Percentiles rank a stretch among this genome's conserved stretches.
These are phyloP conservation scores for Glossophaga mutica DNA, from an alignment of 2,797 vertebrate genomes.

Conservation along the genomic window DNA sequence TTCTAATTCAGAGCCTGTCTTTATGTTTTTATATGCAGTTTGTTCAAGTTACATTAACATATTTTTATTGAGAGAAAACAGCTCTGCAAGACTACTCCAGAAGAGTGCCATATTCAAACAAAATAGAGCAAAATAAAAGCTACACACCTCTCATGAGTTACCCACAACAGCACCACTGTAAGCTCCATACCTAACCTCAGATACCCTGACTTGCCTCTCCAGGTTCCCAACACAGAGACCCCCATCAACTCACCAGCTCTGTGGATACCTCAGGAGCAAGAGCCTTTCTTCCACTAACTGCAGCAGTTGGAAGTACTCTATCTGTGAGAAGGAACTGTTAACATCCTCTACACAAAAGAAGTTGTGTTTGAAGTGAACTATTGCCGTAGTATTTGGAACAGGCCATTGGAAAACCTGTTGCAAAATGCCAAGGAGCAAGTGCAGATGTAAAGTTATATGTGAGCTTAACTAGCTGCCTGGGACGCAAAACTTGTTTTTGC, in stretches of 20 bases:
- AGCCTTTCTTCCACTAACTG: background rate
- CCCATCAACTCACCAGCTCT: background rate
- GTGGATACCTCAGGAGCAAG: slow-evolving; percentile 11
- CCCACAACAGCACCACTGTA: background rate
- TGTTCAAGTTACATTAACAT: background rate
- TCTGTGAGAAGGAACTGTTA: slow-evolving; percentile 60
- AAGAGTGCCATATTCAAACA: background rate
- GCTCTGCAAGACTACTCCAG: background rate
- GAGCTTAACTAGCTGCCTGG: background rate
- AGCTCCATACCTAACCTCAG: background rate
- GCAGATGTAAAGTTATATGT: background rate
- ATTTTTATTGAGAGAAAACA: background rate
- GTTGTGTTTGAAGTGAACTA: background rate
- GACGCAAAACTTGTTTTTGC: background rate
- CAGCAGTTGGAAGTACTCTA: slow-evolving; percentile 31
- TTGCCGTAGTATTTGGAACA: background rate
- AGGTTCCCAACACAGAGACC: background rate
- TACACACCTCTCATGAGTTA: background rate
- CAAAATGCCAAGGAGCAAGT: background rate
- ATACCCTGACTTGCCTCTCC: background rate
- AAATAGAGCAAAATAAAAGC: background rate
- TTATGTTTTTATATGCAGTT: background rate
- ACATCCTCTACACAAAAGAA: background rate
- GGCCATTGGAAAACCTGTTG: background rate
- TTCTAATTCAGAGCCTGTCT: background rate